Percentiles rank a stretch among this genome's conserved stretches.
These are phyloP conservation scores for Xyliphius kryptos DNA, from an alignment of 2,113 vertebrate species.

Conservation along the genomic window DNA sequence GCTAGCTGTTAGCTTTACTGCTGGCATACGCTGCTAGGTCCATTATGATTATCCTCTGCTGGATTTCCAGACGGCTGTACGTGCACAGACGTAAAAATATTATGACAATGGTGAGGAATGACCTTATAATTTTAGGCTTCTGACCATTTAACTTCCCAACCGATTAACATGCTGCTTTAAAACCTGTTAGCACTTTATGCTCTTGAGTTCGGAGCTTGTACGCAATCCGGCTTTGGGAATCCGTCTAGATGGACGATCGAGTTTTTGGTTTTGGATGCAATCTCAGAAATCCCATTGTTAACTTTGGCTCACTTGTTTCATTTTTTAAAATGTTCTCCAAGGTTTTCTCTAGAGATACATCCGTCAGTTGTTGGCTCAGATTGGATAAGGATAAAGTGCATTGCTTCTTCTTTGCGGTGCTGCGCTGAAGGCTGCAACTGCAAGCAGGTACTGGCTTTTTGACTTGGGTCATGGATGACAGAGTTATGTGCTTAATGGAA, in stretches of 20 bases:
- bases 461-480: conserved; percentile 37
- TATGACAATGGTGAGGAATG: conserved; percentile 35
- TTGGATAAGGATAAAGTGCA: conserved; percentile 21
- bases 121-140: conserved; percentile 13
- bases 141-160: not conserved
- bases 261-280: not conserved
- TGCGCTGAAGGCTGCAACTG: not conserved
- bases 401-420: not conserved
- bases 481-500: conserved; percentile 39
- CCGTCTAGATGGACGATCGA: not conserved
- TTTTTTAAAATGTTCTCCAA: conserved; percentile 12
- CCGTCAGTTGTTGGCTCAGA: conserved; percentile 15
- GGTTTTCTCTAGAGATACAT: conserved; percentile 26
- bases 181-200: not conserved
- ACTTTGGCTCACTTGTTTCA: conserved; percentile 13
- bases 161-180: not conserved
- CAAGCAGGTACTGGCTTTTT: conserved; percentile 4
- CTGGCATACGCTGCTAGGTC: conserved; percentile 50
- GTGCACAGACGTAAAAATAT: conserved; percentile 48
- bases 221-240: not conserved
- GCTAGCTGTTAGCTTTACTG: conserved; percentile 55
- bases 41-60: conserved; percentile 42
- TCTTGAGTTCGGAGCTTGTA: not conserved
- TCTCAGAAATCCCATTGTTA: conserved; percentile 4
- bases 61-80: conserved; percentile 39